Conservation (phyloP, 1,140 invertebrate species). For the Trachymyrmex cornetzi region DNA sequence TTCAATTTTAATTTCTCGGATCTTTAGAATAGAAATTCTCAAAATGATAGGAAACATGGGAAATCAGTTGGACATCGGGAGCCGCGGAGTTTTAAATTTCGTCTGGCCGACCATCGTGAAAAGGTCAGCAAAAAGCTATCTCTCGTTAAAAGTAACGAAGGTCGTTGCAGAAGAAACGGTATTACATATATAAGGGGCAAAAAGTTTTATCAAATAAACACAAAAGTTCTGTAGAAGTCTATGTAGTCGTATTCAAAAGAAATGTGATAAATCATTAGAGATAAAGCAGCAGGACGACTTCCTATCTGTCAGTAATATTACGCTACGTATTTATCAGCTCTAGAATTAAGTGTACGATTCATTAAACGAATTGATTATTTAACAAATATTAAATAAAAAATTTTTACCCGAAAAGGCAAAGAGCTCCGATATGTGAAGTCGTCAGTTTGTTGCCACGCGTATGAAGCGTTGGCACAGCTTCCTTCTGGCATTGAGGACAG, state of each 20-base stretch:
- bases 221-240: constrained; percentile 1
- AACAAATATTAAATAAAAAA: constrained; percentile 15
- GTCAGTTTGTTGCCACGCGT: constrained; percentile 64
- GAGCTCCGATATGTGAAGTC: constrained; percentile 62
- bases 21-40: constrained; percentile 24
- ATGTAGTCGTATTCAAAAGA: constrained; percentile 15
- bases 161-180: neutral
- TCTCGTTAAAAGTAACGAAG: constrained; percentile 45
- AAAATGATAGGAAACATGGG: neutral
- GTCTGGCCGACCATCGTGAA: neutral
- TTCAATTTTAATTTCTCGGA: neutral
- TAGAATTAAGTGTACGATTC: neutral
- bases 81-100: constrained; percentile 33
- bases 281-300: neutral
- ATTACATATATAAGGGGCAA: constrained; percentile 3
- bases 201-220: constrained; percentile 50
- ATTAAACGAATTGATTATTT: neutral
- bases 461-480: constrained; percentile 68
- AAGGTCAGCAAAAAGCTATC: constrained; percentile 50
- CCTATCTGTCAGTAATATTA: neutral
- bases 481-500: constrained; percentile 69
- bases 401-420: constrained; percentile 70
- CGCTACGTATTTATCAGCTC: neutral
- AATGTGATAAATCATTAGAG: constrained; percentile 1
- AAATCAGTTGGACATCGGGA: constrained; percentile 16